Conservation (phyloP, 2,888 invertebrate species). For the Mythimna albipuncta region DNA sequence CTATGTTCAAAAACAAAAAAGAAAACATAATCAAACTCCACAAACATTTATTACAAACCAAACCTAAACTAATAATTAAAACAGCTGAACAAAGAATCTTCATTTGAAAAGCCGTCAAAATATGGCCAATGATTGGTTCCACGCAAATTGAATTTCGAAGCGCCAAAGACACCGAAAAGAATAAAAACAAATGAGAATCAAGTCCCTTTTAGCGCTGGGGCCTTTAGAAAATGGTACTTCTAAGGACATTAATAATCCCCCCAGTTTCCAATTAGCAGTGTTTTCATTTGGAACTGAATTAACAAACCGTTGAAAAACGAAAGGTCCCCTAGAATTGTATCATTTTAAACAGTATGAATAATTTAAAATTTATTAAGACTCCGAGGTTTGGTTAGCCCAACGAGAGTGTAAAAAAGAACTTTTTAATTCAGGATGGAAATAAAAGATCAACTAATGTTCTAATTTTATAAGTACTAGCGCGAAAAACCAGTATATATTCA, state of each 20-base stretch:
- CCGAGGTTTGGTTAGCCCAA: neutral
- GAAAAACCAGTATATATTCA: neutral
- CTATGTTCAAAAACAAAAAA: no score
- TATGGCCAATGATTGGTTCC: constrained; percentile 42
- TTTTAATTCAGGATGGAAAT: constrained; percentile 1
- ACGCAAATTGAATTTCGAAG: constrained; percentile 48
- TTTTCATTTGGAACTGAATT: constrained; percentile 55
- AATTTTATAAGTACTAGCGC: neutral
- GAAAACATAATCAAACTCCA: neutral
- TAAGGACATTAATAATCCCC: constrained; percentile 50
- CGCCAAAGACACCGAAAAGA: constrained; percentile 36
- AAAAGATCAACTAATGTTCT: neutral
- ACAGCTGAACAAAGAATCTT: constrained; percentile 12
- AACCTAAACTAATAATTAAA: neutral
- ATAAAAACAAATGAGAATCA: constrained; percentile 56
- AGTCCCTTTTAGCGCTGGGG: constrained; percentile 36
- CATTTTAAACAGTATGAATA: constrained; percentile 52
- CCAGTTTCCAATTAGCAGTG: constrained; percentile 54
- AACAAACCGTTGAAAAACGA: constrained; percentile 46
- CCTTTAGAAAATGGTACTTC: constrained; percentile 45
- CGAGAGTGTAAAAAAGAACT: neutral
- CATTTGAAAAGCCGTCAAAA: constrained; percentile 30
- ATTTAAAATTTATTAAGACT: constrained; percentile 57
- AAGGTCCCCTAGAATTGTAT: constrained; percentile 50
- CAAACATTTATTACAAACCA: neutral